Evolutionary conservation across 1,140 invertebrate species (phyloP).

Genomic region (Drosophila parvula): DNA sequence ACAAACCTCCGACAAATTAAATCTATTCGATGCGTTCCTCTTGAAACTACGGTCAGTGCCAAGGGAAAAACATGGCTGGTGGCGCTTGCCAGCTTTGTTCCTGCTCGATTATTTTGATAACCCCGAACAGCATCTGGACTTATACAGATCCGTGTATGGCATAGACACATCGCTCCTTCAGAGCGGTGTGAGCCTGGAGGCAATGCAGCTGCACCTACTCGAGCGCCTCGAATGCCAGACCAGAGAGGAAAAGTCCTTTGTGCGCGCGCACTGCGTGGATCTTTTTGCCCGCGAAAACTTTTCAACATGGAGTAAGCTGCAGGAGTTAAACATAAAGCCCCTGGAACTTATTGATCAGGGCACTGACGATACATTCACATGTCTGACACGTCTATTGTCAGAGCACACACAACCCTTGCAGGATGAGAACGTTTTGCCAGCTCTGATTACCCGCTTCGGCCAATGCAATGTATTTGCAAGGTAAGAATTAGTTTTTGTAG

Average conservation of each 20-base stretch:
- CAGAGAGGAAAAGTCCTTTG: constrained; percentile 59
- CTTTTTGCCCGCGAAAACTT: constrained; percentile 34
- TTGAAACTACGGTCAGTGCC: constrained; percentile 26
- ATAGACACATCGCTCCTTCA: constrained; percentile 25
- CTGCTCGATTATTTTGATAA: background rate
- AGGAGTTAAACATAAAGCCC: constrained; percentile 25
- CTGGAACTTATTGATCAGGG: constrained; percentile 58
- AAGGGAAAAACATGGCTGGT: constrained; percentile 55
- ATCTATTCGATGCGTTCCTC: constrained; percentile 35
- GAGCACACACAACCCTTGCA: constrained; percentile 7
- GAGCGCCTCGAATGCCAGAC: constrained; percentile 42
- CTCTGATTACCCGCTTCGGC: constrained; percentile 14
- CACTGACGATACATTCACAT: constrained; percentile 27
- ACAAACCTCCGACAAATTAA: background rate
- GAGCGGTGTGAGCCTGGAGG: background rate
- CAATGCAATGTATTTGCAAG: background rate
- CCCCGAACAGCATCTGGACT: constrained; percentile 20
- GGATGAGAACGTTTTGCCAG: constrained; percentile 25
- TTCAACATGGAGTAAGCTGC: constrained; percentile 29
- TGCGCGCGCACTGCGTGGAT: constrained; percentile 46
- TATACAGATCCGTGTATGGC: constrained; percentile 43
- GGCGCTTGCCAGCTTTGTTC: constrained; percentile 50
- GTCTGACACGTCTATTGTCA: constrained; percentile 18
- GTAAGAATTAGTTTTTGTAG: constrained; percentile 26
- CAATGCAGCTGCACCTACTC: constrained; percentile 49